These are phyloP conservation scores for Nymphalis polychloros DNA, from an alignment of 2,888 invertebrate genomes.

Conservation along the genomic window DNA sequence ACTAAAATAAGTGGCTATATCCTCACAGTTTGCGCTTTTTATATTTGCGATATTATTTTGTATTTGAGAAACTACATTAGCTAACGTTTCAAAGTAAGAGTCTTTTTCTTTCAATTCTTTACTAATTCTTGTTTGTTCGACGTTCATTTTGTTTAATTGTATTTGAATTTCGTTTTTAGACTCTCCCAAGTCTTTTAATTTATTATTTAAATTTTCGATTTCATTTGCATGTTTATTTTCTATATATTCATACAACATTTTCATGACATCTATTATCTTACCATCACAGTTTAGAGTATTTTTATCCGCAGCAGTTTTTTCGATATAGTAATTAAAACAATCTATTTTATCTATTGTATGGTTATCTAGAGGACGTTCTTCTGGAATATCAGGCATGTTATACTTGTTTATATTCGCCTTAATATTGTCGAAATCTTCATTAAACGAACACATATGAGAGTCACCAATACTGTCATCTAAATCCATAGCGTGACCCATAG, in stretches of 20 bases:
- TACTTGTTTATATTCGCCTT: slow-evolving; percentile 46
- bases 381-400: slow-evolving; percentile 52
- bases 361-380: slow-evolving; percentile 50
- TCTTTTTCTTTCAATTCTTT: slow-evolving; percentile 54
- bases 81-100: slow-evolving; percentile 45
- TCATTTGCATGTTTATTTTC: slow-evolving; percentile 60
- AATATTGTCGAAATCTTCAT: slow-evolving; percentile 49
- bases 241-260: slow-evolving; percentile 60
- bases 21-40: slow-evolving; percentile 40
- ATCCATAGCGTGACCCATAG: slow-evolving; percentile 57
- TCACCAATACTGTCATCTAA: slow-evolving; percentile 65
- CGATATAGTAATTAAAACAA: slow-evolving; percentile 62
- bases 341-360: slow-evolving; percentile 62
- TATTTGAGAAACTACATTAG: slow-evolving; percentile 48
- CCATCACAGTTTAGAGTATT: slow-evolving; percentile 49
- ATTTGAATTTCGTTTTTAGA: slow-evolving; percentile 49
- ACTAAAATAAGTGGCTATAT: slow-evolving; percentile 51
- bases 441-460: slow-evolving; percentile 47
- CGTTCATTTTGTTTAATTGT: slow-evolving; percentile 47
- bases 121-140: slow-evolving; percentile 48
- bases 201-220: slow-evolving; percentile 66
- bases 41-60: slow-evolving; percentile 50
- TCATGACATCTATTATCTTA: slow-evolving; percentile 68
- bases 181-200: slow-evolving; percentile 61
- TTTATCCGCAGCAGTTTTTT: slow-evolving; percentile 56